Evolutionary conservation across 2,113 vertebrate species (phyloP).

Genomic region (Tonatia bakeri): DNA sequence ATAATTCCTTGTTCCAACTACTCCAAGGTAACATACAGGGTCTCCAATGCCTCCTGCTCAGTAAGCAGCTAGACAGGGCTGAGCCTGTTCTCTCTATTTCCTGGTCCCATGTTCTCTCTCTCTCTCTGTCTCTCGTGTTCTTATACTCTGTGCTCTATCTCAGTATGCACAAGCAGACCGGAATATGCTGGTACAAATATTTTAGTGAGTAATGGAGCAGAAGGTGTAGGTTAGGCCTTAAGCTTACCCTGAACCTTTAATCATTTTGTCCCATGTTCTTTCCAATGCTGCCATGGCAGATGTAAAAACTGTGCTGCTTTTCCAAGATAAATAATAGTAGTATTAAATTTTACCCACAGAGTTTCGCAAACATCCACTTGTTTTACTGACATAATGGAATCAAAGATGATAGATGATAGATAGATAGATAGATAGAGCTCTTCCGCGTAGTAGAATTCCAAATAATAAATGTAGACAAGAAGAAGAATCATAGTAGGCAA

Average conservation of each 20-base stretch:
- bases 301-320: background rate
- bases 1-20: background rate
- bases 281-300: background rate
- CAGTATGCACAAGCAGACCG: background rate
- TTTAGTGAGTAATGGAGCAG: background rate
- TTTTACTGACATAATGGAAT: background rate
- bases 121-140: background rate
- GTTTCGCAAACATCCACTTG: background rate
- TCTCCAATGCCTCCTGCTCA: background rate
- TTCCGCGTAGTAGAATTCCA: background rate
- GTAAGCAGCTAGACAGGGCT: background rate
- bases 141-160: background rate
- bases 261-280: background rate
- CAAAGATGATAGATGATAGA: background rate
- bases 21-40: background rate
- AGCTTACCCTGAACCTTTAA: background rate
- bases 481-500: background rate
- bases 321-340: background rate
- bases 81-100: background rate
- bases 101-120: background rate
- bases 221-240: background rate
- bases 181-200: background rate
- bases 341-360: background rate
- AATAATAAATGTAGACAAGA: background rate
- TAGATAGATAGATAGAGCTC: background rate